Base-by-base conservation (phyloP, 2,888 invertebrate species). In the Fragum sueziense region DNA sequence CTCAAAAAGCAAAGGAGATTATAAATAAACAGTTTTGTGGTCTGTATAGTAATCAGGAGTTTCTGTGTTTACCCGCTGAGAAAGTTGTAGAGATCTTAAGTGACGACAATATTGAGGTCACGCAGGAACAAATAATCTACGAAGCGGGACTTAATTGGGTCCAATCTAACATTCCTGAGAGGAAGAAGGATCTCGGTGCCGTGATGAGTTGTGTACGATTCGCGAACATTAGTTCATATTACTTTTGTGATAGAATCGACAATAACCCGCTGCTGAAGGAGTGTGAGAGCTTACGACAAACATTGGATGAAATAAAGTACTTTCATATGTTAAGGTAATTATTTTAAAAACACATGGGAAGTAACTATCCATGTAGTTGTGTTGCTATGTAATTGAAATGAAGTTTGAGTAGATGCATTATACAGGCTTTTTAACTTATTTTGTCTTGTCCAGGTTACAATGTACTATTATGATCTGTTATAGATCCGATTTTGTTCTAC, bases 181-280 rank as follows among this genome's bases (percentile, higher is more conserved):
- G 91, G 20, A 81, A 74, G 22, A 29, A 78, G 11, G 74, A 88
- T 71, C 71, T 91, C 4, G 85, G 82, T 20, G 82, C 87, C 34
- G 88, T 92, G 41, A 91, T 92, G 91, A 85, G 86, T 31, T 90
- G 89, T 86, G 91, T 92, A 4, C 79, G 92, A 11, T 91, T 92
- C 82, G 92, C 91, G 51, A 91, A 89, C 79, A 91, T 92, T 72
- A 90, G 89, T 81, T 92, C 91, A 0, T 92, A 92, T 77, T 92
- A 91, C 80, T 92, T 92, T 88, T 92, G 92, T 88, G 92, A 92
- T 79, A 86, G 87, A 59, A 91, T 92, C 22, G 92, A 91, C 81
- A 85, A 80, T 34, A 88, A 86, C 70, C 72, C 76, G 20, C 76
- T 90, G 67, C 70, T 91, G 31, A 80, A 85, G n/a, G 85, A 84